Evolutionary conservation across 2,888 invertebrate genomes (phyloP).

Genomic region (Campopleginae sp.): DNA sequence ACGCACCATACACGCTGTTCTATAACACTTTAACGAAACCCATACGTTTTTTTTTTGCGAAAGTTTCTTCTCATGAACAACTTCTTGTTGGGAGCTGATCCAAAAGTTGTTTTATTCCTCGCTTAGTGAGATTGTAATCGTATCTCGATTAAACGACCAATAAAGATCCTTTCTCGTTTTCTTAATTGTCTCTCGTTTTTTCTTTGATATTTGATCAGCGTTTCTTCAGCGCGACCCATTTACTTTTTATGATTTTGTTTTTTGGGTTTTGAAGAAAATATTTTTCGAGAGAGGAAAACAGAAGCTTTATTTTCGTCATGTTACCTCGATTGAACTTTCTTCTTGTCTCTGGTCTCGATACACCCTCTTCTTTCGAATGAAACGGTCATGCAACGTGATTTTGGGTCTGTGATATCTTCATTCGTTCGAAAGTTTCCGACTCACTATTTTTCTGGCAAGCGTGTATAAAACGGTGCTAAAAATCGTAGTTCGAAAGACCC

Average conservation of each 20-base stretch:
- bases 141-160: neutral
- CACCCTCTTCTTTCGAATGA: conserved; percentile 22
- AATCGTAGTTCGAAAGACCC: conserved; percentile 49
- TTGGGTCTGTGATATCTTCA: neutral
- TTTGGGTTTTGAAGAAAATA: neutral
- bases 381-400: neutral
- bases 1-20: neutral
- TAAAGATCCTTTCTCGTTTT: neutral
- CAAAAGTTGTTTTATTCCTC: conserved; percentile 5
- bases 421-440: neutral
- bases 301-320: neutral
- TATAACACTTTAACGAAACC: conserved; percentile 12
- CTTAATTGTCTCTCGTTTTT: neutral
- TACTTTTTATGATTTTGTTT: neutral
- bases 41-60: neutral
- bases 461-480: conserved; percentile 24
- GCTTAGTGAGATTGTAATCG: conserved; percentile 16
- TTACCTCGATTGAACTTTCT: neutral
- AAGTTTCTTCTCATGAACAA: conserved; percentile 21
- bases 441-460: neutral
- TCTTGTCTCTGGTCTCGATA: neutral
- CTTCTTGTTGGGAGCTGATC: conserved; percentile 1
- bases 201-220: neutral
- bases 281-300: neutral
- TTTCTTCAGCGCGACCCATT: neutral